Conservation (phyloP, 2,888 invertebrate genomes). For the Mythimna vitellina region DNA sequence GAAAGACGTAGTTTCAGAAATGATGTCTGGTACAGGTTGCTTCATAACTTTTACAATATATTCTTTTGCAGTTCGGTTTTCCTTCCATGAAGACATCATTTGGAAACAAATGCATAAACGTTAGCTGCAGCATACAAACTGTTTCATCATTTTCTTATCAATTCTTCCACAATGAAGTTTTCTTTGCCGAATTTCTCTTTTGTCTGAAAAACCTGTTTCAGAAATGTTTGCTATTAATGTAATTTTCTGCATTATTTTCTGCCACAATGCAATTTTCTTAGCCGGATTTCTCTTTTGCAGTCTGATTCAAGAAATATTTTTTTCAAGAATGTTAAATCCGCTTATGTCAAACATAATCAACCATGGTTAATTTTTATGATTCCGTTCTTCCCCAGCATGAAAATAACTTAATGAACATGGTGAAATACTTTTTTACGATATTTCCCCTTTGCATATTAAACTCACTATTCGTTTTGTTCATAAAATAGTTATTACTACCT, state of each 20-base stretch:
- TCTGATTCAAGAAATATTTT: too few species aligned
- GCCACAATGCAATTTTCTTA: too few species aligned
- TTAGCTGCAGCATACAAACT: too few species aligned
- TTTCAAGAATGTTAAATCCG: not conserved
- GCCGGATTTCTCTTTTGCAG: too few species aligned
- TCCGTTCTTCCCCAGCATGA: not conserved
- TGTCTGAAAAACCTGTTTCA: too few species aligned
- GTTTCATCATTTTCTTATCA: too few species aligned
- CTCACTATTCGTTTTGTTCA: not conserved
- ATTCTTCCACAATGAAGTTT: too few species aligned
- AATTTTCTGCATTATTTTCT: too few species aligned
- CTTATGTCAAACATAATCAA: not conserved
- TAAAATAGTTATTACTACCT: not conserved
- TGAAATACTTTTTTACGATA: not conserved
- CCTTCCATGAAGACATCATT: not conserved
- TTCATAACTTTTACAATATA: conserved; percentile 2
- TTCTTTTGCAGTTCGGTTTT: not conserved
- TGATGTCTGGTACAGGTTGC: not conserved
- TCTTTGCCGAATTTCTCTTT: too few species aligned
- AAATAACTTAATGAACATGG: not conserved
- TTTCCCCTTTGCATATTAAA: not conserved
- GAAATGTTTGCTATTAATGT: too few species aligned
- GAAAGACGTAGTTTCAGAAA: conserved; percentile 14
- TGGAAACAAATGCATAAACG: too few species aligned
- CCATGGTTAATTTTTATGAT: not conserved